These are phyloP conservation scores for Hydrocynus forskahlii DNA, from an alignment of 2,797 vertebrate genomes.

Conservation along the genomic window DNA sequence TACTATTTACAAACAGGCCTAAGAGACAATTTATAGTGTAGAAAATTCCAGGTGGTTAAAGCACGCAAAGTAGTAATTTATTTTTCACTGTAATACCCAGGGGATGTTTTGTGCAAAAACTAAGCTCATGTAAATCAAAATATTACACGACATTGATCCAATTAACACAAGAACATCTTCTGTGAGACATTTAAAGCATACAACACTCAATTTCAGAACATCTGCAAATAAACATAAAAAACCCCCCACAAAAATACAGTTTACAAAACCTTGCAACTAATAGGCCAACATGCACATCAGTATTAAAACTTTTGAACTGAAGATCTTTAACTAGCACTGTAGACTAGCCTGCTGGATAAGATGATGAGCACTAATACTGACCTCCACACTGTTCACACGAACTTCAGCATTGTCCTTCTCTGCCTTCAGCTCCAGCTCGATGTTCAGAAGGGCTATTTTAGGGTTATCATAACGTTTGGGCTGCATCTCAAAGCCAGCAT, in stretches of 20 bases:
- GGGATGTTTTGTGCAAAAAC: background rate
- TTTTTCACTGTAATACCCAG: background rate
- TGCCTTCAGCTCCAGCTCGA: constrained; percentile 96
- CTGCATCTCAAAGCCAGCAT: constrained; percentile 98
- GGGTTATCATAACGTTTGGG: constrained; percentile 90
- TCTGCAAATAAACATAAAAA: too few species aligned
- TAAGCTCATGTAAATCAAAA: background rate
- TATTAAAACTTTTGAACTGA: too few species aligned
- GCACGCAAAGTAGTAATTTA: too few species aligned
- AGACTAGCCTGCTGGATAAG: too few species aligned
- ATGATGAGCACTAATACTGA: constrained; percentile 55
- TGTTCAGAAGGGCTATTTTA: constrained; percentile 91
- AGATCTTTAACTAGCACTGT: too few species aligned
- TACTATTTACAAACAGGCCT: background rate
- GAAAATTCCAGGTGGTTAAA: background rate
- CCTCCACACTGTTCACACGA: constrained; percentile 90
- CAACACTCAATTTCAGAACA: too few species aligned
- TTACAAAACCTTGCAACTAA: too few species aligned
- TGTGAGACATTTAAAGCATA: too few species aligned
- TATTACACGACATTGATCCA: background rate
- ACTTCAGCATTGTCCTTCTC: constrained; percentile 98
- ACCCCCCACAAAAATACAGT: too few species aligned
- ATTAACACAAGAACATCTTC: background rate
- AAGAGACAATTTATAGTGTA: background rate
- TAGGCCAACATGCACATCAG: too few species aligned